Evolutionary conservation across 2,113 vertebrate species (phyloP).

Genomic region (Charadrius vociferus): DNA sequence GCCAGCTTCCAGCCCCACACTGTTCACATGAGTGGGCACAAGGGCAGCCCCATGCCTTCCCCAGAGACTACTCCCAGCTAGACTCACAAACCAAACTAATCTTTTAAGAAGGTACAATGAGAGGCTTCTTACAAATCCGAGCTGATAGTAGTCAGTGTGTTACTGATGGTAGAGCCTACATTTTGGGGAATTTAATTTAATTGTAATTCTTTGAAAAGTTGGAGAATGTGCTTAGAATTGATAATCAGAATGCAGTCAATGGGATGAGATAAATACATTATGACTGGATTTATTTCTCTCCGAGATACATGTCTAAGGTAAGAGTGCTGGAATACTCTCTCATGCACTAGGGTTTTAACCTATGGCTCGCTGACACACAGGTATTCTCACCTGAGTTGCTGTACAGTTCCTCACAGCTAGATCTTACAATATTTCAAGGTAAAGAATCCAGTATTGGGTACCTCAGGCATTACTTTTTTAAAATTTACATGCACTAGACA

Average conservation of each 20-base stretch:
- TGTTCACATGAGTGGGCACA: neutral
- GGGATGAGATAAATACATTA: neutral
- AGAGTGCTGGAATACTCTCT: neutral
- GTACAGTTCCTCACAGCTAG: neutral
- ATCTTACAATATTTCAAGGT: neutral
- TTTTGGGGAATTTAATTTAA: neutral
- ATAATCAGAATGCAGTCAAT: neutral
- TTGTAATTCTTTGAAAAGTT: neutral
- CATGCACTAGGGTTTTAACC: neutral
- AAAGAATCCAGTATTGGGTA: neutral
- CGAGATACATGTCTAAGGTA: neutral
- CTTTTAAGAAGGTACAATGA: neutral
- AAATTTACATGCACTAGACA: neutral
- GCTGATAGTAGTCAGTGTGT: neutral
- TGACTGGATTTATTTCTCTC: neutral
- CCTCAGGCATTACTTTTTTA: neutral
- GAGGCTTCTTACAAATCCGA: neutral
- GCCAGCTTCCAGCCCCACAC: neutral
- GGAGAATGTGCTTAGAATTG: neutral
- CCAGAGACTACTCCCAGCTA: neutral
- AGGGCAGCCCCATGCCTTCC: neutral
- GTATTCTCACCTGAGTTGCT: neutral
- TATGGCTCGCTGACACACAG: accelerated
- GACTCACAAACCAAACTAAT: neutral
- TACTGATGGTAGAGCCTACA: neutral